Evolutionary conservation across 2,888 invertebrate genomes (phyloP).

Genomic region (Cyaniris semiargus): DNA sequence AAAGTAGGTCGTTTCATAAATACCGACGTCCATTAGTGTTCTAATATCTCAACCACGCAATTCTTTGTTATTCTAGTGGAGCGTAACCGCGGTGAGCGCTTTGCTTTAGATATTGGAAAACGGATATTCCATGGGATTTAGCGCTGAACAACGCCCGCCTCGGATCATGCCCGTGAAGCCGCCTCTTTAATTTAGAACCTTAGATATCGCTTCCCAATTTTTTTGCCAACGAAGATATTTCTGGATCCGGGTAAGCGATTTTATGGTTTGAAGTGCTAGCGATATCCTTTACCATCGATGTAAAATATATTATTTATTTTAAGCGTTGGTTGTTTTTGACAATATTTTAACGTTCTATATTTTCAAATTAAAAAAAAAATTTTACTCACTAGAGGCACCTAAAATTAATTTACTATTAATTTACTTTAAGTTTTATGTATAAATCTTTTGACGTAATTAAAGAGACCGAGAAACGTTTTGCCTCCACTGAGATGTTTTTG

Average conservation of each 20-base stretch:
- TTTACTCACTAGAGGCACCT: background rate
- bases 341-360: background rate
- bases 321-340: background rate
- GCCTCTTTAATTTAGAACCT: constrained; percentile 36
- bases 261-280: constrained; percentile 19
- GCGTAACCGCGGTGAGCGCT: constrained; percentile 62
- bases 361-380: too few species aligned
- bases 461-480: constrained; percentile 26
- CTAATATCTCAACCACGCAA: constrained; percentile 70
- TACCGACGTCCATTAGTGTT: constrained; percentile 69
- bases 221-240: constrained; percentile 30
- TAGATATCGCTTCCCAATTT: constrained; percentile 37
- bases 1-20: constrained; percentile 62
- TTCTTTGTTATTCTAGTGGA: constrained; percentile 76
- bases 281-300: background rate
- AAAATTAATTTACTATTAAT: background rate
- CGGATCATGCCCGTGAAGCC: constrained; percentile 38
- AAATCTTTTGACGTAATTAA: constrained; percentile 20
- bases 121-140: constrained; percentile 72
- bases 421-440: constrained; percentile 14
- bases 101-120: constrained; percentile 76
- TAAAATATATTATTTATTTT: background rate
- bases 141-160: constrained; percentile 50
- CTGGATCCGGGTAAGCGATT: constrained; percentile 30
- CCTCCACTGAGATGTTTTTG: constrained; percentile 23